Percentiles rank a stretch among this genome's conserved stretches.
phyloP scores from a whole-genome alignment of 2,797 vertebrate genomes.

The Potorous gilbertii region DNA sequence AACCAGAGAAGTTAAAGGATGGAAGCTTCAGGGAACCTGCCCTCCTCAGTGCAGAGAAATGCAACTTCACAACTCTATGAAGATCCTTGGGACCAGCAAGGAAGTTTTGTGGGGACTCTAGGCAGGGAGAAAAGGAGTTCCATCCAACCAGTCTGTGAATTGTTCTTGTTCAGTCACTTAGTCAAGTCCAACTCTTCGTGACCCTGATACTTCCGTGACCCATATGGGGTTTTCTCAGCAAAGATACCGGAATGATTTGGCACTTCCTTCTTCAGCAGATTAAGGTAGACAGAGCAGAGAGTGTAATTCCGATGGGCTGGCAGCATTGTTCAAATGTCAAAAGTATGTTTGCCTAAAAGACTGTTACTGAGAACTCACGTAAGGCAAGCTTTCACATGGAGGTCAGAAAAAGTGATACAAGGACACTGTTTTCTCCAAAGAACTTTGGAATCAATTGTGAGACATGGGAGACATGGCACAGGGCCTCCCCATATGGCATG shows the following conservation, averaged over 20 bases:
- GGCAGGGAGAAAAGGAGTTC: not conserved
- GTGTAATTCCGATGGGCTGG: not conserved
- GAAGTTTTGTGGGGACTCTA: not conserved
- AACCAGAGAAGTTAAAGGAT: not conserved
- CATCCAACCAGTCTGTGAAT: not conserved
- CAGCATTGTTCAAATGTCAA: not conserved
- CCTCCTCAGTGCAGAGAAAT: not conserved
- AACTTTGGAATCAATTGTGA: not conserved
- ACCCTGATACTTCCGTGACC: not conserved
- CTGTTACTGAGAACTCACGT: not conserved
- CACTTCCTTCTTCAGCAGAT: not conserved
- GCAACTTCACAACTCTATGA: not conserved
- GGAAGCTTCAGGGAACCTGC: not conserved
- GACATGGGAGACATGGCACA: not conserved
- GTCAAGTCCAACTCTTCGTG: not conserved
- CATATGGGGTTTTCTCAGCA: not conserved
- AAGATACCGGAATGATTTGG: not conserved
- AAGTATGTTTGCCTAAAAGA: not conserved
- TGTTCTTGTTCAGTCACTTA: not conserved
- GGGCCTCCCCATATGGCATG: rapidly evolving
- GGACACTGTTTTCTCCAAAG: not conserved
- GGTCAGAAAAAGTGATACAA: not conserved
- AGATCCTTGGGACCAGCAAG: not conserved
- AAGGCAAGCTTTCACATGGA: not conserved
- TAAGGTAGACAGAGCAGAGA: not conserved